Evolutionary conservation across 2,797 vertebrate genomes (phyloP), one percentile per base, ranked within the genome.

Genomic region (Sus cebifrons): DNA sequence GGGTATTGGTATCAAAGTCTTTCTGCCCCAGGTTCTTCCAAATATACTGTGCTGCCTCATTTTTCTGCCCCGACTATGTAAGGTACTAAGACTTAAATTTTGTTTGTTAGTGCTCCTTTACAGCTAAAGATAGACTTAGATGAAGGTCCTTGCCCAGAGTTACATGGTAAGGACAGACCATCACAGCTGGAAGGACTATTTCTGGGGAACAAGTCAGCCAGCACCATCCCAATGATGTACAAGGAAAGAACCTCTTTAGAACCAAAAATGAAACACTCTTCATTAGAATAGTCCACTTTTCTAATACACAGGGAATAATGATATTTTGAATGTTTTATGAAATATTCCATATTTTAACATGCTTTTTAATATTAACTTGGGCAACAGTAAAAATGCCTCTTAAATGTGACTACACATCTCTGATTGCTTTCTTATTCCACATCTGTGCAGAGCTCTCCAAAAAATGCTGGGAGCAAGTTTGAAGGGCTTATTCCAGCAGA

Each of bases 111-210:
- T 67, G 18, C 6, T 40, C 16, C n/a, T 89, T 91, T 86, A 83
- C 62, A 93, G 60, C 84, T 84, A 91, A 74, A n/a, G n/a, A 67
- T 36, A 92, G 27, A 67, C 44, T 73, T 81, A 44, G 25, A 56
- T 89, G 56, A 71, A 87, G 52, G 16, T 52, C 23, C 56, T 91
- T 44, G n/a, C 52, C 92, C 44, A 74, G 27, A 91, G 58, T 86
- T 70, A n/a, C 23, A 49, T 17, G 36, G 7, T 29, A 58, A 65
- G 75, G 71, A 82, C 40, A 75, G 54, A 92, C 23, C 21, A 17
- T 88, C 89, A 79, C 27, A 91, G 29, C 77, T 82, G 18, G 65
- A 64, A 82, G 58, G 29, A 84, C 54, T 74, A 0, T 86, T 84
- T 85, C 58, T 71, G 15, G 58, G 64, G 78, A 88, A 60, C 21